Evolutionary conservation across 2,113 vertebrate genomes (phyloP).

Genomic region (Coryphaenoides rupestris): DNA sequence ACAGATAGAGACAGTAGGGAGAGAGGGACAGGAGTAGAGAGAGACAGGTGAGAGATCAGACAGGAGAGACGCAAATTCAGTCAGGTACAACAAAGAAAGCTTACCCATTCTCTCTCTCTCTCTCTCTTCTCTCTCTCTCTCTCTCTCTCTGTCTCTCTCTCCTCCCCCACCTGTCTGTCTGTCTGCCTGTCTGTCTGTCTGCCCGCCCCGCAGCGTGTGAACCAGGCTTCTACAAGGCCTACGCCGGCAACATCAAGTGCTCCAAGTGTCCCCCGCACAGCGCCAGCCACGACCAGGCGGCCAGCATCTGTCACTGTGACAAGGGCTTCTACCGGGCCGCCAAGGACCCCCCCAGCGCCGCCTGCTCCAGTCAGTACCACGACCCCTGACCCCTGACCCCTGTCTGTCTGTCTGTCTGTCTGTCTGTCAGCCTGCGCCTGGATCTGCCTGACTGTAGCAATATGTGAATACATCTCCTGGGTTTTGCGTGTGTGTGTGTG

Average conservation of each 20-base stretch:
- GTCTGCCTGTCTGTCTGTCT: neutral
- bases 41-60: neutral
- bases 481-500: too few species aligned
- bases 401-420: slow-evolving; percentile 5
- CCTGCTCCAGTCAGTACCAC: slow-evolving; percentile 88
- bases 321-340: slow-evolving; percentile 90
- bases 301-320: slow-evolving; percentile 90
- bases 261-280: slow-evolving; percentile 94
- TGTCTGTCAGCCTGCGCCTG: neutral
- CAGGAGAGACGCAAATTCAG: too few species aligned
- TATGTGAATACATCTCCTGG: too few species aligned
- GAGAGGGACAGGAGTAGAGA: neutral
- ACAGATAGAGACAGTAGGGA: neutral
- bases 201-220: slow-evolving; percentile 79
- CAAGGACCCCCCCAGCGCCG: slow-evolving; percentile 90
- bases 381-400: neutral
- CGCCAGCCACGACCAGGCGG: slow-evolving; percentile 84
- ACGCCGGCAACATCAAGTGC: slow-evolving; percentile 92
- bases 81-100: too few species aligned
- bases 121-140: too few species aligned
- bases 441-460: neutral
- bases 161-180: too few species aligned
- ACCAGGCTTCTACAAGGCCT: slow-evolving; percentile 93
- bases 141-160: too few species aligned
- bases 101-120: neutral